Percentiles rank a stretch among this genome's conserved stretches.
Conservation (phyloP, 2,113 vertebrate species). For the Vombatus ursinus region DNA sequence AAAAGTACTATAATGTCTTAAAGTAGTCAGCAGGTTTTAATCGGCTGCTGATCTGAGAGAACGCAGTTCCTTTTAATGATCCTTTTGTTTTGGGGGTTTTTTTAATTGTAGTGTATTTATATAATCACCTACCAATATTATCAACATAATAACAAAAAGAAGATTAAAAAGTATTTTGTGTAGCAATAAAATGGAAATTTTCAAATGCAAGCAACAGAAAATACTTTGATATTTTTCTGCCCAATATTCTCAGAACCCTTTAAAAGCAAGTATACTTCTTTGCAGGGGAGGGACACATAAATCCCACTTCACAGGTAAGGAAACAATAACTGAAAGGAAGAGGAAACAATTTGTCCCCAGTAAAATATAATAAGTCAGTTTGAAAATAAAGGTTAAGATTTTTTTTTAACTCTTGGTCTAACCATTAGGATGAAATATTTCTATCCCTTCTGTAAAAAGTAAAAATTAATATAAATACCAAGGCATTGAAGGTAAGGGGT, state of each 20-base stretch:
- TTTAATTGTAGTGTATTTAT: constrained; percentile 63
- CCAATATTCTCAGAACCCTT: background rate
- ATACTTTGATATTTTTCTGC: constrained; percentile 12
- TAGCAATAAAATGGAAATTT: constrained; percentile 49
- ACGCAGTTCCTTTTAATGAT: constrained; percentile 72
- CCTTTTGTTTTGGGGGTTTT: constrained; percentile 63
- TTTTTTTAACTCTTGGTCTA: background rate
- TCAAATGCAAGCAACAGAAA: constrained; percentile 17
- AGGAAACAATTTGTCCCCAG: background rate
- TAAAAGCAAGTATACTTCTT: constrained; percentile 13
- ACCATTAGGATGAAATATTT: background rate
- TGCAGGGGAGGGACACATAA: background rate
- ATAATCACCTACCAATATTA: constrained; percentile 60
- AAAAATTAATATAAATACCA: background rate
- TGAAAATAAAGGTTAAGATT: background rate
- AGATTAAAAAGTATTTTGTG: constrained; percentile 34
- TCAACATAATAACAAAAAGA: constrained; percentile 66
- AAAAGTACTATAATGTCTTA: constrained; percentile 78
- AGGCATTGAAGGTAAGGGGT: background rate
- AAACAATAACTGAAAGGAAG: background rate
- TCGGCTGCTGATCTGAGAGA: constrained; percentile 76
- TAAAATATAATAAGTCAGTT: background rate
- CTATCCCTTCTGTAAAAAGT: background rate
- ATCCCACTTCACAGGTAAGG: background rate
- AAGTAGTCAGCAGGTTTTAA: constrained; percentile 81